These are phyloP conservation scores for Lasioglossum vierecki DNA, from an alignment of 2,888 invertebrate genomes.

Conservation along the genomic window DNA sequence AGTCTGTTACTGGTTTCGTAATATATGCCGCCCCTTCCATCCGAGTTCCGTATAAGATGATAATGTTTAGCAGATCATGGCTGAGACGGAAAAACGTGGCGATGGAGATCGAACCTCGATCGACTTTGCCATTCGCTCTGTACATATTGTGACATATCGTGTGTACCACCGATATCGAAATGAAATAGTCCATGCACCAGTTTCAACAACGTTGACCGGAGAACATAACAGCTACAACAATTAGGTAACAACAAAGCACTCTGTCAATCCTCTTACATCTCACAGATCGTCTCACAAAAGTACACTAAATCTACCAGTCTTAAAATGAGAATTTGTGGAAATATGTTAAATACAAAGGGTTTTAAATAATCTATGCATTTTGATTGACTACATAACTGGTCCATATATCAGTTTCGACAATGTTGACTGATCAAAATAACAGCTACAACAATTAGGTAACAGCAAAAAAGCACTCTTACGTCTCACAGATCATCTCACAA, in stretches of 20 bases:
- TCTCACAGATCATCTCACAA: no score
- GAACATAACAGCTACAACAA: background rate
- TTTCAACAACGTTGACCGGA: background rate
- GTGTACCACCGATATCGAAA: background rate
- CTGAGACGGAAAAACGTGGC: constrained; percentile 27
- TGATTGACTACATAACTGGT: no score
- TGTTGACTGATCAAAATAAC: no score
- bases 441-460: background rate
- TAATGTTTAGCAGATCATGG: constrained; percentile 66
- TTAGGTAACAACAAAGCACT: background rate
- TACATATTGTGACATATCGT: background rate
- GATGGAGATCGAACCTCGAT: constrained; percentile 44
- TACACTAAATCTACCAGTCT: no score
- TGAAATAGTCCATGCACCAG: background rate
- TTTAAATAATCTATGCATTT: no score
- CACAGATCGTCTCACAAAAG: no score
- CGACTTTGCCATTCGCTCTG: constrained; percentile 23
- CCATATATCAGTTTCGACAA: no score
- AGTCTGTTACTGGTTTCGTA: constrained; percentile 72
- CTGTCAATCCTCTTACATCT: no score
- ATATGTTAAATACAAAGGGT: no score
- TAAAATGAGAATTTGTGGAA: no score
- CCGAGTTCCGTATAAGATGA: constrained; percentile 63
- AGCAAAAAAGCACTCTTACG: no score
- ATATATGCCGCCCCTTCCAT: constrained; percentile 68